Conservation (phyloP, 1,140 invertebrate species). For the Neodiprion lecontei region DNA sequence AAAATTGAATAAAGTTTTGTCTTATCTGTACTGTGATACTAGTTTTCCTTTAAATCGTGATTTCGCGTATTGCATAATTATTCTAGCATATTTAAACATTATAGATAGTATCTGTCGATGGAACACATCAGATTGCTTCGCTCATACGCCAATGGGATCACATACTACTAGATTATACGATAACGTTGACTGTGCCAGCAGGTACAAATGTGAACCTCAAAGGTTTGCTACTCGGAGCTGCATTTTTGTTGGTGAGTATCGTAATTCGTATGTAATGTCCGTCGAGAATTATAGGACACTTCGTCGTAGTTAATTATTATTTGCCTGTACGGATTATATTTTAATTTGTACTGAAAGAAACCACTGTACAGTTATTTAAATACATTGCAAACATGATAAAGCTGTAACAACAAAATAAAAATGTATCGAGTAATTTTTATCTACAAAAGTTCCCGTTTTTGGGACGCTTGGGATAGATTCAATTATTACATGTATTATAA, state of each 20-base stretch:
- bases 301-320: background rate
- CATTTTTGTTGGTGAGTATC: conserved; percentile 46
- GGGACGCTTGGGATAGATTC: no score
- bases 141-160: conserved; percentile 47
- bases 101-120: conserved; percentile 44
- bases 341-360: no score
- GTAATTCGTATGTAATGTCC: background rate
- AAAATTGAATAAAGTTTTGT: no score
- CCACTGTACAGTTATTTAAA: background rate
- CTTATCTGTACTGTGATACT: background rate
- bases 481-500: background rate
- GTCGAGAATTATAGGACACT: no score
- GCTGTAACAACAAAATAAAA: background rate
- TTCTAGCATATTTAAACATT: conserved; percentile 10
- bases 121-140: conserved; percentile 43
- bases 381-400: background rate
- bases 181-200: conserved; percentile 42
- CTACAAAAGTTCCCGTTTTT: no score
- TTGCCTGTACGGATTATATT: no score
- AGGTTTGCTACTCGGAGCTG: conserved; percentile 44
- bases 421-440: no score
- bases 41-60: background rate
- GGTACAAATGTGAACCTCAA: conserved; percentile 45
- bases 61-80: background rate
- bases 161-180: conserved; percentile 38